Evolutionary conservation across 2,113 vertebrate genomes (phyloP), one percentile per base, ranked within the genome.

Genomic region (Dipodomys ordii): DNA sequence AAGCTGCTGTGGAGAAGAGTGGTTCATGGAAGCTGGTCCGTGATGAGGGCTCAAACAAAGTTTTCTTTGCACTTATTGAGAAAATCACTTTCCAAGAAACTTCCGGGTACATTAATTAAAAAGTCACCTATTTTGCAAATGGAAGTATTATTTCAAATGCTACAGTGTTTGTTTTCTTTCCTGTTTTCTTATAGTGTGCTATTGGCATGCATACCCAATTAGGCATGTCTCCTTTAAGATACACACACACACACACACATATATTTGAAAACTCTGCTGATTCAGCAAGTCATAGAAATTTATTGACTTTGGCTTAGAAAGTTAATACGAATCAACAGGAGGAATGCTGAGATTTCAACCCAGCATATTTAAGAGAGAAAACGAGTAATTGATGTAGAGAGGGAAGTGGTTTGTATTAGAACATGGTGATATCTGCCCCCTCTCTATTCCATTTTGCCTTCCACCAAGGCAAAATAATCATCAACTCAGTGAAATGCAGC

Each of bases 291-390:
- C 95, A 32, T 78, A 87, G 92, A 76, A 20, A 86, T 95, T 73
- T 94, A 94, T 95, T 95, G 95, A 87, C 93, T 95, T 91, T 97
- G 92, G 77, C 90, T 93, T 86, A 84, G 60, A 6, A 11, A 88
- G 19, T 88, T 96, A 85, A 95, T 82, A 62, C 91, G 88, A 79
- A 93, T 57, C 80, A 39, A 62, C 73, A 96, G 77, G 87, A 97
- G 96, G 73, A 95, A 96, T 97, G 87, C 80, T 91, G 32, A 93
- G 81, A 93, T 94, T 94, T 97, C 93, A 67, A 95, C 83, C 49
- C 60, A 96, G 89, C 69, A 46, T 93, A 32, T 88, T 95, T 92
- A 95, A 57, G 5, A 0, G 53, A 84, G 83, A 96, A 93, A 94
- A 69, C 64, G 68, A 94, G 28, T 39, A 28, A 62, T 64, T 92